A percentile compares a stretch with the other conserved stretches of the same genome.
phyloP scores from a whole-genome alignment of 2,888 invertebrate species.

The Athripsodes cinereus region DNA sequence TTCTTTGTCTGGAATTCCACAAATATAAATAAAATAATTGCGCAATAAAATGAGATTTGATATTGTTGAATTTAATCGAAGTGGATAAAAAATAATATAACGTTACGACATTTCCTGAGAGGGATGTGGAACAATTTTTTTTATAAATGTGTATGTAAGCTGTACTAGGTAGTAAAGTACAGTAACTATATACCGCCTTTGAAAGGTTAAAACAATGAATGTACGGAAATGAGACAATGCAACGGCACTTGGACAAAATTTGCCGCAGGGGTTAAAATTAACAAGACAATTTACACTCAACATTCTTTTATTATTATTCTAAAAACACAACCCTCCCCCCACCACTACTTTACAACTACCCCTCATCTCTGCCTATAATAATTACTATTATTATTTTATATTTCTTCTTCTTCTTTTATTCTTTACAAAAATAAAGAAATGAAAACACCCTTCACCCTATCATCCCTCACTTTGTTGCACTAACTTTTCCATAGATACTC shows the following conservation, averaged over 20 bases:
- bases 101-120: no score
- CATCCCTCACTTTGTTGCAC: neutral
- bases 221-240: slow-evolving; percentile 44
- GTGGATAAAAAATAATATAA: no score
- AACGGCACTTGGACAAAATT: slow-evolving; percentile 52
- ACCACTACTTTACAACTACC: no score
- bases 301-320: slow-evolving; percentile 37
- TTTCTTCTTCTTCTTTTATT: no score
- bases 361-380: no score
- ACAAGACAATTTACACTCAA: slow-evolving; percentile 55
- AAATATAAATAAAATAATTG: no score
- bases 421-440: neutral
- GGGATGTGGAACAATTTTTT: no score
- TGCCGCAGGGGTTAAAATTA: slow-evolving; percentile 52
- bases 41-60: no score
- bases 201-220: slow-evolving; percentile 25
- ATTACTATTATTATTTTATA: no score
- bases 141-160: no score
- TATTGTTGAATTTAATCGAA: no score
- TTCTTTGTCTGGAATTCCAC: no score
- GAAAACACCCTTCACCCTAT: neutral
- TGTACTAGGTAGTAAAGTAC: neutral
- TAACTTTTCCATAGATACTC: neutral
- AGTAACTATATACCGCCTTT: neutral
- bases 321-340: neutral